Evolutionary conservation across 2,797 vertebrate species (phyloP), one percentile per base, ranked within the genome.

Genomic region (Pyrocephalus nanus): DNA sequence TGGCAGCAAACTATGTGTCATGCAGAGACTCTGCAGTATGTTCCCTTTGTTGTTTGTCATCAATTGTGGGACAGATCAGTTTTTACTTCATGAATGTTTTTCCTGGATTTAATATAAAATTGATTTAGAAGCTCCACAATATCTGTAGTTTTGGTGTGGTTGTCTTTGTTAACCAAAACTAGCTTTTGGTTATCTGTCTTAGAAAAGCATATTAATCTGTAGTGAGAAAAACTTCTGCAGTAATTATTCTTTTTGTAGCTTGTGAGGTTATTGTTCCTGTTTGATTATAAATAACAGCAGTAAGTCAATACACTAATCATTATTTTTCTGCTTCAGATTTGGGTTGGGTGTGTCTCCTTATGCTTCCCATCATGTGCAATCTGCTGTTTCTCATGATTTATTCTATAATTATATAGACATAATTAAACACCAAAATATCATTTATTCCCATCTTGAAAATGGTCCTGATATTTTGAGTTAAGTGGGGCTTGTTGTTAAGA

Each of bases 91-190:
- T 17, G 53, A 4, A 3, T 9, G 0, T 26, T 85, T 73, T 70
- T 85, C 40, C 43, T 26, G 26, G 14, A 38, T 88, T 73, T 90
- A 78, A 62, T 58, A 20, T 72, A 38, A 69, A 84, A 78, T 13
- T 72, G 18, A 47, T 72, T 42, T 47, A 48, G 62, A 78, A 78
- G 22, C 12, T 65, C 15, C 69, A 1, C 0, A 0, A 29, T 38
- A 15, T 32, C 30, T 38, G 12, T 80, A 47, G 26, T 17, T 93
- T 66, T 40, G 69, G 8, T 42, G 17, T 78, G 47, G 14, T 75
- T 88, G 21, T 55, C 22, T 83, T 86, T 88, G 43, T 86, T 66
- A 38, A 20, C 30, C 78, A 54, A 62, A 48, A 29, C 11, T 54
- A 47, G 38, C 19, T n/a, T 55, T 89, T 55, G 23, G 11, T 77